Base-by-base conservation (phyloP, 1,140 invertebrate genomes). In the Meloidogyne floridensis region DNA sequence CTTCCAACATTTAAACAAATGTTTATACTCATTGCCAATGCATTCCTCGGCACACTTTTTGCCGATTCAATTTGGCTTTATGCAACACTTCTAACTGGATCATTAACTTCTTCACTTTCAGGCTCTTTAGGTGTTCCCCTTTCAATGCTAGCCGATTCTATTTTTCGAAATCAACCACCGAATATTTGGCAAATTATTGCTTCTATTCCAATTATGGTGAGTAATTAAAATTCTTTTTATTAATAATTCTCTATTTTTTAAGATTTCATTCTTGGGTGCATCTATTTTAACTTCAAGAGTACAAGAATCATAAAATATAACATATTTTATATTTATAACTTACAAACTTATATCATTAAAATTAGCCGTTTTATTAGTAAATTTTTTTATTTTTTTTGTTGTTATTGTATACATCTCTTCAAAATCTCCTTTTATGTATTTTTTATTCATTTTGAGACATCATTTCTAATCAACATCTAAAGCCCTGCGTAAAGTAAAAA, bases 11-110 rank as follows among this genome's bases (percentile, higher is more conserved):
- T 20, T 13, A 43, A 76, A n/a, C 78, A 86, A 72, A 47, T 84
- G 53, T 18, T 3, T 32, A 11, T 88, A 11, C 53, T 86, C 15
- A 18, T 87, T 7, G 51, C 87, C 51, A 85, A 82, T 71, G 80
- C 81, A 9, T 51, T 87, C 8, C 69, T 86, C 18, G 85, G 85
- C 42, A 80, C 71, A 10, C 75, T 87, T 8, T 87, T 86, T 65
- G 84, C 86, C 42, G 85, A 86, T 43, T 87, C 83, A 43, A 51
- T 86, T 11, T 86, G 85, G 85, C 78, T 86, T 6, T 86, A 87
- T 20, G 86, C 86, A 5, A 85, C 83, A 13, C 32, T 81, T n/a
- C 18, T 86, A 10, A 87, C 86, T 32, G 85, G 74, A 42, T 72
- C 72, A 9, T 76, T 87, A 13, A 86, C 87, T 43, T 80, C 86